These are phyloP conservation scores for Actenoides hombroni DNA, from an alignment of 2,113 vertebrate species.

Conservation along the genomic window DNA sequence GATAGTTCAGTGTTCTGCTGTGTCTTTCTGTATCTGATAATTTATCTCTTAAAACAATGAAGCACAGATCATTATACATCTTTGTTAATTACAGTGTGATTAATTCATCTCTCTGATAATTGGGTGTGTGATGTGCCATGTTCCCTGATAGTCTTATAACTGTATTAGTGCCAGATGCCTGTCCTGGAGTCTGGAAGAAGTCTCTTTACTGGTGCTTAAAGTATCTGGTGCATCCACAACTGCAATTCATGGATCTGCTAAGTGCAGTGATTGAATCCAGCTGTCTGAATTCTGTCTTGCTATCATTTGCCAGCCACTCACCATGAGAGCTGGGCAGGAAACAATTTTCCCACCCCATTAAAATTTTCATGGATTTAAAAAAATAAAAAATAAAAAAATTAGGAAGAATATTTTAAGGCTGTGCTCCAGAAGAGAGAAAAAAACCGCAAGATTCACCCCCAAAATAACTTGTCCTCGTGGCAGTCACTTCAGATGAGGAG, in stretches of 20 bases:
- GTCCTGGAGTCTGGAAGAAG: not conserved
- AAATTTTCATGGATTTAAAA: not conserved
- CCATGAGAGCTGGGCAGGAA: not conserved
- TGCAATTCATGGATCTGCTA: not conserved
- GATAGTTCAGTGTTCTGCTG: not conserved
- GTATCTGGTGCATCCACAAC: not conserved
- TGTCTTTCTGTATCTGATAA: not conserved
- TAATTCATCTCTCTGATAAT: not conserved
- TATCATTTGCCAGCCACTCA: constrained; percentile 38
- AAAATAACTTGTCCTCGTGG: not conserved
- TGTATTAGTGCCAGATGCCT: not conserved
- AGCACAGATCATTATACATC: not conserved
- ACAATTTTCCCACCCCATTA: constrained; percentile 22
- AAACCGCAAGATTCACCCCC: accelerated
- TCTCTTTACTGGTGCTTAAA: not conserved
- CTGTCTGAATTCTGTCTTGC: not conserved
- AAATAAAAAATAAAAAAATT: not conserved
- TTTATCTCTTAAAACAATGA: not conserved
- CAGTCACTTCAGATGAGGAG: not conserved
- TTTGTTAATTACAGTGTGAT: not conserved
- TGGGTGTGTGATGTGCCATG: not conserved
- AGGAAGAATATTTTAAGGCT: not conserved
- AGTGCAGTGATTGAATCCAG: constrained; percentile 35
- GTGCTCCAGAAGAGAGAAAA: not conserved
- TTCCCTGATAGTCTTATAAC: not conserved